Percentiles rank a stretch among this genome's conserved stretches.
Conservation (phyloP, 2,888 invertebrate species). For the Euproctis similis region DNA sequence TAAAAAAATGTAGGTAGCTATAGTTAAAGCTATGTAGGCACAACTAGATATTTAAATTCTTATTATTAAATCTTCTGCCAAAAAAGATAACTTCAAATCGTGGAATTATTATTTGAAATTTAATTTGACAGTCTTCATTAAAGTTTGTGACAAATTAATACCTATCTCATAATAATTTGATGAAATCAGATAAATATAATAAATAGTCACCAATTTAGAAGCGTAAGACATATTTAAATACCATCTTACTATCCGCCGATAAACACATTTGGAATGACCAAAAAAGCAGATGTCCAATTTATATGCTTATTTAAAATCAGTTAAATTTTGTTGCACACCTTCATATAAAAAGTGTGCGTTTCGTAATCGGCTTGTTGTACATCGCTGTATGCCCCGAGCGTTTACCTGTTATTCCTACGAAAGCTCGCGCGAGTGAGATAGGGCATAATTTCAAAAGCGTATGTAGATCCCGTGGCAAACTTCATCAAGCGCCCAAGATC, state of each 20-base stretch:
- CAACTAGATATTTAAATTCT: no score
- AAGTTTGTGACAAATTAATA: no score
- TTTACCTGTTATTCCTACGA: constrained; percentile 65
- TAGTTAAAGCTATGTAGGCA: no score
- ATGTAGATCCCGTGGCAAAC: constrained; percentile 46
- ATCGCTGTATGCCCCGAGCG: constrained; percentile 40
- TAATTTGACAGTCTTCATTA: no score
- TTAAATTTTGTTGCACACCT: constrained; percentile 37
- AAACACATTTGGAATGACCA: constrained; percentile 10
- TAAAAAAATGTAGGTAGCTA: no score
- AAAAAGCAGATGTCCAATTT: constrained; percentile 26
- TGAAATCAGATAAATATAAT: no score
- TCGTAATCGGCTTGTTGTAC: constrained; percentile 38
- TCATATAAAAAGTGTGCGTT: constrained; percentile 37
- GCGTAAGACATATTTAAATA: no score
- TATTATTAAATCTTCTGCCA: no score
- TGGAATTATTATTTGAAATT: no score
- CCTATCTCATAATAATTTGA: no score
- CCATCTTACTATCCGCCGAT: constrained; percentile 8
- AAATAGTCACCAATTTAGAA: no score
- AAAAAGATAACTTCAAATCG: no score
- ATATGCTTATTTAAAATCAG: constrained; percentile 34
- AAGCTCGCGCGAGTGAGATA: constrained; percentile 53
- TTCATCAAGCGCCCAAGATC: constrained; percentile 52
- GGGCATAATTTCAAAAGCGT: constrained; percentile 53